Evolutionary conservation across 2,113 vertebrate genomes (phyloP), one percentile per base, ranked within the genome.

Genomic region (Sphyrna mokarran): DNA sequence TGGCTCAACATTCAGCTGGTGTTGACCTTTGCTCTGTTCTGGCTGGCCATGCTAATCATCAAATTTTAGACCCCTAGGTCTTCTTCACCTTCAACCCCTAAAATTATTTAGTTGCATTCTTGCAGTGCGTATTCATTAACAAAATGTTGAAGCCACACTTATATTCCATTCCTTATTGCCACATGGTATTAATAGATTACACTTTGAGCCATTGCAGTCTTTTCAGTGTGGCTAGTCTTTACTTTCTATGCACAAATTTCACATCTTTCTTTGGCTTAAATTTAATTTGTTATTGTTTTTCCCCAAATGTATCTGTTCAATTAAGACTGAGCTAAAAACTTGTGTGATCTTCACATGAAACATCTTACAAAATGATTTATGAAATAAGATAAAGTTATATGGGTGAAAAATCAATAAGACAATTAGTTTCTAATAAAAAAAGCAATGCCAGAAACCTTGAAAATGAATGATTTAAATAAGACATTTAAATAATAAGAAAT

Each of bases 401-500:
- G 43, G 40, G 22, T 87, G 40, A 54, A 40, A 40, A 37, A 83
- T 18, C n/a, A 37, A 48, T 43, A 87, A 87, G 48, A 87, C 54
- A 26, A 54, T 48, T 29, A 87, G n/a, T 11, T 83, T 40, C n/a
- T 40, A 40, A 40, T 40, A 83, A 80, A 80, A 86, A 9, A 23
- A 91, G 33, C 16, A 66, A 16, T 68, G n/a, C 61, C 89, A 91
- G 14, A n/a, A 63, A 37, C 29, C 29, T 93, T 68, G 54, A 89
- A 89, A 89, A 40, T 8, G 23, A 85, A 16, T 29, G 23, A 48
- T 48, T 48, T 48, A 48, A 48, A 48, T 48, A n/a, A n/a, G n/a
- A n/a, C n/a, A n/a, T n/a, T n/a, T 63, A 91, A 91, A 91, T 91
- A 66, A 89, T 87, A 54, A 58, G 63, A 66, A 68, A 87, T 87